These are phyloP conservation scores for Leucophenga maculata DNA, from an alignment of 2,888 invertebrate genomes.

Conservation along the genomic window DNA sequence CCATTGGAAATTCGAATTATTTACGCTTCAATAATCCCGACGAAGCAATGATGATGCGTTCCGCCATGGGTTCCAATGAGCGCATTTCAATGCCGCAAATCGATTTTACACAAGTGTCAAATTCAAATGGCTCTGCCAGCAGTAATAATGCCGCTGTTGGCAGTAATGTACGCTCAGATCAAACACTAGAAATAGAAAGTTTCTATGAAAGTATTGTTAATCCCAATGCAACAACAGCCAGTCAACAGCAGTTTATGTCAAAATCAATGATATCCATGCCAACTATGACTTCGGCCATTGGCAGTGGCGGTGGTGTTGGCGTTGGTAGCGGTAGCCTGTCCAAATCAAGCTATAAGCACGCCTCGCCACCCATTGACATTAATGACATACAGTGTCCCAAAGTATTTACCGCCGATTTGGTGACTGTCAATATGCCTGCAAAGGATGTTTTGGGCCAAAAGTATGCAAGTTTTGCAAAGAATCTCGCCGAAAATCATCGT, in stretches of 20 bases:
- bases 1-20: conserved; percentile 91
- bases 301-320: not conserved
- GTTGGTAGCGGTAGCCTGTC: not conserved
- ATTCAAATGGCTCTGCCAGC: conserved; percentile 37
- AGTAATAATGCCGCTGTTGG: not conserved
- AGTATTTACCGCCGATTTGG: conserved; percentile 84
- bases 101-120: conserved; percentile 74
- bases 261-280: conserved; percentile 23
- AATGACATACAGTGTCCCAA: conserved; percentile 77
- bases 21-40: conserved; percentile 94
- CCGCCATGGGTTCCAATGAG: conserved; percentile 79
- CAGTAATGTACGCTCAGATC: no score
- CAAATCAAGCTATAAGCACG: conserved; percentile 4
- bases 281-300: not conserved
- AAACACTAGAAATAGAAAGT: conserved; percentile 56
- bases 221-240: conserved; percentile 38
- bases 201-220: conserved; percentile 68
- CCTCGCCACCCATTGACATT: conserved; percentile 75
- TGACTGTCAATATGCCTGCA: conserved; percentile 86
- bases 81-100: conserved; percentile 86
- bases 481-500: conserved; percentile 74
- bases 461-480: conserved; percentile 77
- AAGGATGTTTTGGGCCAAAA: conserved; percentile 84
- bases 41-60: conserved; percentile 89
- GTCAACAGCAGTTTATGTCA: conserved; percentile 17